Base-by-base conservation (phyloP, 2,797 vertebrate species). In the Sarcoramphus papa region DNA sequence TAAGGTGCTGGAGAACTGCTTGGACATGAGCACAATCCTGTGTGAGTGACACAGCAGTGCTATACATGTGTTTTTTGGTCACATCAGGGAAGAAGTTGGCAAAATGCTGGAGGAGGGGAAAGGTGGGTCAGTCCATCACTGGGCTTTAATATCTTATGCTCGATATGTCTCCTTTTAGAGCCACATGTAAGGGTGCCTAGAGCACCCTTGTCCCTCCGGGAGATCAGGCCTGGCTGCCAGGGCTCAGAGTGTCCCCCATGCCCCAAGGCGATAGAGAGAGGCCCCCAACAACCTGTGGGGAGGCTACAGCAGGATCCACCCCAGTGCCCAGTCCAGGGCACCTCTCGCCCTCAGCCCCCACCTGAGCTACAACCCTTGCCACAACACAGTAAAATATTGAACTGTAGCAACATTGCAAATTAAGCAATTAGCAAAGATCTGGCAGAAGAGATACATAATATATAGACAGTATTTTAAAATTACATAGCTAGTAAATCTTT, bases 291-390 rank as follows among this genome's bases (percentile, higher is more conserved):
- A 12, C 21, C 31, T 60, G 28, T 54, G n/a, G 23, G 23, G 21
- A 82, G 8, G 13, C 40, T 27, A 17, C 11, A 47, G 10, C 18
- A 30, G 37, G 23, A 83, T 4, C 3, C 4, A 33, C 3, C 4
- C 8, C 1, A 0, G 10, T 30, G 3, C 4, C 8, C 1, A 0
- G 10, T 30, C 31, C 24, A 59, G 54, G 31, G 10, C 4, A 75
- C 2, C 3, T 75, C 24, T 37, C 16, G 25, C 17, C 5, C 21
- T 30, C 28, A 72, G 18, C 10, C 9, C 9, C 6, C 14, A 63
- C 6, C 30, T 51, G 43, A 47, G 27, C 18, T 57, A 47, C 35
- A 78, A 45, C 17, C 12, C 8, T 17, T 84, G 31, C 2, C 20
- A 24, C 14, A 64, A 21, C 12, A 37, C 47, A 41, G n/a, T 33